Evolutionary conservation across 1,140 invertebrate species (phyloP).

Genomic region (Drosophila pruinosa): DNA sequence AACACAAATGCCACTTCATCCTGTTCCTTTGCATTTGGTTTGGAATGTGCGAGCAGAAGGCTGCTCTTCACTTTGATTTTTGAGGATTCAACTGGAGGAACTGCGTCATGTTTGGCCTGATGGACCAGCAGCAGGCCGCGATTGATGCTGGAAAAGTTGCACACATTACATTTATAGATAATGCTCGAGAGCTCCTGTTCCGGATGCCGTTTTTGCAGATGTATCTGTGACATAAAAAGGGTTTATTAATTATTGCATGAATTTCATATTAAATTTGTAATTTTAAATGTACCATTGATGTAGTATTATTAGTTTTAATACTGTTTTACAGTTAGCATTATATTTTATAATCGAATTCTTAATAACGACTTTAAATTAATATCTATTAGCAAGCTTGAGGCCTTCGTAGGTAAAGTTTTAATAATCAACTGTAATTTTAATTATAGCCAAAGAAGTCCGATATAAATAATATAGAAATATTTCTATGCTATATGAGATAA

Average conservation of each 20-base stretch:
- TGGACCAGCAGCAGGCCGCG: conserved; percentile 68
- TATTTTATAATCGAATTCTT: no score
- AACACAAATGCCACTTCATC: background rate
- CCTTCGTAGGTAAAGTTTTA: no score
- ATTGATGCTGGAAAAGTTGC: conserved; percentile 73
- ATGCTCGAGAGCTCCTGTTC: conserved; percentile 65
- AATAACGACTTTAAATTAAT: no score
- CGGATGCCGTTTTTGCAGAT: conserved; percentile 72
- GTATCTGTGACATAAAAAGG: conserved; percentile 49
- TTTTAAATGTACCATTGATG: no score
- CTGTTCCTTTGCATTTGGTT: conserved; percentile 26
- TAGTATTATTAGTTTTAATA: no score
- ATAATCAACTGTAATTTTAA: no score
- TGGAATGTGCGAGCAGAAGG: conserved; percentile 57
- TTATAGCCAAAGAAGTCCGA: no score
- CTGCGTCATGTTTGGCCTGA: conserved; percentile 65
- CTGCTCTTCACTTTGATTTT: conserved; percentile 66
- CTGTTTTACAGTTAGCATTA: no score
- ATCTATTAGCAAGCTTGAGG: no score
- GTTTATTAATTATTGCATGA: background rate
- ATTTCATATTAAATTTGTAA: no score
- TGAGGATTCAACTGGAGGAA: conserved; percentile 22
- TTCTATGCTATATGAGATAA: no score
- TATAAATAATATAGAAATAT: no score
- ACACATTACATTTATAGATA: conserved; percentile 67